Percentiles rank a stretch among this genome's conserved stretches.
phyloP scores from a whole-genome alignment of 2,113 vertebrate genomes.

The Zeus faber region DNA sequence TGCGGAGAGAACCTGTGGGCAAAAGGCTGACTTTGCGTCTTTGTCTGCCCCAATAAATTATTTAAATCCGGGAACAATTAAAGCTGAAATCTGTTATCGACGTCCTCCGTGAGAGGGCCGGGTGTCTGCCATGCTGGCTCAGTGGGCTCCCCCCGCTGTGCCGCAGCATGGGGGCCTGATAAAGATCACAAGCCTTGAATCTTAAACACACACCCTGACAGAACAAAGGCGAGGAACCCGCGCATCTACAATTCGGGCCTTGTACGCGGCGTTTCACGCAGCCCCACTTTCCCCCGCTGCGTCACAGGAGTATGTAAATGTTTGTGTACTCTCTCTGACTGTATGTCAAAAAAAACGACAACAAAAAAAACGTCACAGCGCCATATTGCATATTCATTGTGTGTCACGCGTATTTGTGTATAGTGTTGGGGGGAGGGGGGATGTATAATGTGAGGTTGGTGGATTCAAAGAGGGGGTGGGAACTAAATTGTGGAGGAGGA shows the following conservation, averaged over 20 bases:
- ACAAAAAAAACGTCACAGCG: not conserved
- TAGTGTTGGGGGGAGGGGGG: not conserved
- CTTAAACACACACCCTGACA: slow-evolving; percentile 63
- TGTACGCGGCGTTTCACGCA: not conserved
- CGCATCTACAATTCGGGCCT: not conserved
- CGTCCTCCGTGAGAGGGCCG: slow-evolving; percentile 48
- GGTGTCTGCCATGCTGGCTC: slow-evolving; percentile 36
- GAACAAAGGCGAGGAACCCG: slow-evolving; percentile 26
- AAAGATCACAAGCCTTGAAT: slow-evolving; percentile 60
- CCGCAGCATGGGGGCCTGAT: slow-evolving; percentile 40
- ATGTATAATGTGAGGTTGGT: slow-evolving; percentile 1
- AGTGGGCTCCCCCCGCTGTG: slow-evolving; percentile 14
- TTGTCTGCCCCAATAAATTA: slow-evolving; percentile 72
- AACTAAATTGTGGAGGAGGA: not conserved
- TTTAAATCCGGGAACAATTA: slow-evolving; percentile 76
- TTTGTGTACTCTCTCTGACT: not conserved
- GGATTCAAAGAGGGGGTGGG: slow-evolving; percentile 1
- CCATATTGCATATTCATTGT: not conserved
- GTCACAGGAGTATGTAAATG: slow-evolving; percentile 19
- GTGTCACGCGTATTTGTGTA: slow-evolving; percentile 15
- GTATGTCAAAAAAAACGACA: slow-evolving; percentile 25
- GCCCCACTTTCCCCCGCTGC: slow-evolving; percentile 12
- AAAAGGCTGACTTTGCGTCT: slow-evolving; percentile 45
- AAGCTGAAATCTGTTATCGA: slow-evolving; percentile 69
- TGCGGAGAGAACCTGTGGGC: slow-evolving; percentile 12